A percentile compares a stretch with the other conserved stretches of the same genome.
Evolutionary conservation across 1,140 invertebrate species (phyloP).

Genomic region (Mactra quadrangularis): DNA sequence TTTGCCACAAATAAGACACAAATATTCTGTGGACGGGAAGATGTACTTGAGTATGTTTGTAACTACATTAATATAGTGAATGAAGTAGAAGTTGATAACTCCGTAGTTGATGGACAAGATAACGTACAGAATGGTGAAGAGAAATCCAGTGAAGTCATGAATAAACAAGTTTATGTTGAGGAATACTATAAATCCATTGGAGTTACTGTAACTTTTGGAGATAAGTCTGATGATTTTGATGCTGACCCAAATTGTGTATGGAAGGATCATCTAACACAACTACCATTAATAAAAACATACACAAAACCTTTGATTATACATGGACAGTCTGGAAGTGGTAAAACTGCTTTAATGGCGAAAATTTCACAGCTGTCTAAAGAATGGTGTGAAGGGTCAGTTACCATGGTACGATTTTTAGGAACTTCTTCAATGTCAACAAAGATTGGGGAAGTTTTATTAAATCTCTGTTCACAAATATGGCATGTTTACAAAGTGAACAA

Average conservation of each 20-base stretch:
- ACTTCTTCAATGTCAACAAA: slow-evolving; percentile 67
- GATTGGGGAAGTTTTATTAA: slow-evolving; percentile 67
- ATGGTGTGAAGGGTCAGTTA: slow-evolving; percentile 67
- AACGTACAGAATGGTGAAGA: slow-evolving; percentile 9
- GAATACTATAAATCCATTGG: not conserved
- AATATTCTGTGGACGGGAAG: slow-evolving; percentile 71
- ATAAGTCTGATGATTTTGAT: slow-evolving; percentile 54
- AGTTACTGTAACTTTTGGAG: slow-evolving; percentile 46
- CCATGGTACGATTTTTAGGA: slow-evolving; percentile 71
- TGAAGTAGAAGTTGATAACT: slow-evolving; percentile 22
- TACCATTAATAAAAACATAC: slow-evolving; percentile 33
- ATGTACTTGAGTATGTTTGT: slow-evolving; percentile 52
- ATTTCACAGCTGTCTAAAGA: slow-evolving; percentile 44
- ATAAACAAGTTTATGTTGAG: not conserved
- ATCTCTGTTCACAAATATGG: slow-evolving; percentile 67
- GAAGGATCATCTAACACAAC: slow-evolving; percentile 32
- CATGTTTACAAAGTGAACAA: slow-evolving; percentile 59
- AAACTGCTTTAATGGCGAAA: slow-evolving; percentile 74
- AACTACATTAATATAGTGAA: slow-evolving; percentile 57
- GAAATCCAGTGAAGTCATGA: not conserved
- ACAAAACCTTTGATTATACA: slow-evolving; percentile 71
- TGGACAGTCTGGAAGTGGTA: slow-evolving; percentile 74
- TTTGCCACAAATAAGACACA: slow-evolving; percentile 86
- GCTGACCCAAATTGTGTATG: slow-evolving; percentile 60
- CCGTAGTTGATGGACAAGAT: not conserved